phyloP scores from a whole-genome alignment of 2,888 invertebrate genomes.

The Tuta absoluta region DNA sequence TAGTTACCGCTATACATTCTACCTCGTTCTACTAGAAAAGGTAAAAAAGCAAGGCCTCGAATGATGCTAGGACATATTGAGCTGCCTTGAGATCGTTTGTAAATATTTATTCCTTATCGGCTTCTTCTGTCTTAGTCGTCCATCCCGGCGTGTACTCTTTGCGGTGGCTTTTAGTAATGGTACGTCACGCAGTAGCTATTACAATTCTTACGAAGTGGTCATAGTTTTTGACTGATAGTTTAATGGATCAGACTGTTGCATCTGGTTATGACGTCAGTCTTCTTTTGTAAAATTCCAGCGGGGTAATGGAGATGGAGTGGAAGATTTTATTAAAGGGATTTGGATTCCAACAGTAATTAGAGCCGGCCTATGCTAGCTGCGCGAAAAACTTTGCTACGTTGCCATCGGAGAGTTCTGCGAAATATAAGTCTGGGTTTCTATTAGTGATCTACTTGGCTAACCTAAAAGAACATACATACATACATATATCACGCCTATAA shows the following conservation, averaged over 20 bases:
- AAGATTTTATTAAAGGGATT: not conserved
- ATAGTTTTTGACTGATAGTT: too few species aligned
- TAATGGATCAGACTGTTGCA: too few species aligned
- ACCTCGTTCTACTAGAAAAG: conserved; percentile 13
- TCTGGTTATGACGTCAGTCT: not conserved
- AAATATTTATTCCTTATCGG: not conserved
- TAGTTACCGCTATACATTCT: conserved; percentile 34
- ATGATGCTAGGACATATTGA: not conserved
- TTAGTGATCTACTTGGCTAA: too few species aligned
- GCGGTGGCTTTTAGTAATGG: not conserved
- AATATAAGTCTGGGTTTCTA: too few species aligned
- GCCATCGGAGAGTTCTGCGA: too few species aligned
- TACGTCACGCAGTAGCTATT: not conserved
- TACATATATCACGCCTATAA: too few species aligned
- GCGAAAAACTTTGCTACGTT: not conserved
- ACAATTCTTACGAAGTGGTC: too few species aligned
- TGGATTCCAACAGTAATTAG: not conserved
- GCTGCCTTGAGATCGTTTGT: too few species aligned
- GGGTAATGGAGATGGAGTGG: not conserved
- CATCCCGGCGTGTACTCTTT: not conserved
- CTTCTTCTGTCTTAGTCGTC: not conserved
- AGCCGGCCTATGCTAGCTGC: conserved; percentile 6
- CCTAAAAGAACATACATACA: too few species aligned
- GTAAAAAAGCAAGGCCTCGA: not conserved
- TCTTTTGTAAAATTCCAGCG: conserved; percentile 15